A percentile compares a stretch with the other conserved stretches of the same genome.
These are phyloP conservation scores for Chloebia gouldiae DNA, from an alignment of 2,113 vertebrate species.

Conservation along the genomic window DNA sequence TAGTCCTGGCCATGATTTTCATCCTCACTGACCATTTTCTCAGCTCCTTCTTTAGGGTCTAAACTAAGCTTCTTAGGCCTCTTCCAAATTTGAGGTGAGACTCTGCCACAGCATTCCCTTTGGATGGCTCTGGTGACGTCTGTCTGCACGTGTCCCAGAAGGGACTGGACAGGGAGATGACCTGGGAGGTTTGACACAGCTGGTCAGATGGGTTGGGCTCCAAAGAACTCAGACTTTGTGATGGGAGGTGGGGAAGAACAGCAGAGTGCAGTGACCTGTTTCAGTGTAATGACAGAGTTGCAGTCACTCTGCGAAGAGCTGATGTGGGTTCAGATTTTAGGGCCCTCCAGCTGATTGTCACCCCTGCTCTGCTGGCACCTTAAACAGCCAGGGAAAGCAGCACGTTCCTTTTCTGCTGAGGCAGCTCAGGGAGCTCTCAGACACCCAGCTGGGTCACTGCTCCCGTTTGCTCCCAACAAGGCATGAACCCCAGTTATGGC, in stretches of 20 bases:
- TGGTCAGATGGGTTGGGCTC: rapidly evolving
- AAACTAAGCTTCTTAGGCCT: not conserved
- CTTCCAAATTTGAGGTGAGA: not conserved
- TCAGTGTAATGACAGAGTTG: not conserved
- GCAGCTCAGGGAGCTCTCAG: not conserved
- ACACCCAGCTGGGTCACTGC: not conserved
- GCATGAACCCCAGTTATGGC: not conserved
- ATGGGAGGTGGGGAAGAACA: not conserved
- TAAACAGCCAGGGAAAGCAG: not conserved
- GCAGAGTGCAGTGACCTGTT: not conserved
- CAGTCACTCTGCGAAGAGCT: not conserved
- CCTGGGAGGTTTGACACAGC: not conserved
- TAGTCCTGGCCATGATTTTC: not conserved
- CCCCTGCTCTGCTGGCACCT: not conserved
- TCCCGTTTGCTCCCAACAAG: not conserved
- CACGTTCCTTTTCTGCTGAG: not conserved
- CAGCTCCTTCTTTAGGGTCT: not conserved
- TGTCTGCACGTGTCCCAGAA: not conserved
- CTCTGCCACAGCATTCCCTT: not conserved
- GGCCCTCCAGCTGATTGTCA: slow-evolving; percentile 5
- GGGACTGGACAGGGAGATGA: not conserved
- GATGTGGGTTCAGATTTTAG: not conserved
- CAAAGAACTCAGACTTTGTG: not conserved
- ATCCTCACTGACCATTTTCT: not conserved
- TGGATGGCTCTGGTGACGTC: not conserved